Evolutionary conservation across 2,113 vertebrate genomes (phyloP).

Genomic region (Patagioenas fasciata): DNA sequence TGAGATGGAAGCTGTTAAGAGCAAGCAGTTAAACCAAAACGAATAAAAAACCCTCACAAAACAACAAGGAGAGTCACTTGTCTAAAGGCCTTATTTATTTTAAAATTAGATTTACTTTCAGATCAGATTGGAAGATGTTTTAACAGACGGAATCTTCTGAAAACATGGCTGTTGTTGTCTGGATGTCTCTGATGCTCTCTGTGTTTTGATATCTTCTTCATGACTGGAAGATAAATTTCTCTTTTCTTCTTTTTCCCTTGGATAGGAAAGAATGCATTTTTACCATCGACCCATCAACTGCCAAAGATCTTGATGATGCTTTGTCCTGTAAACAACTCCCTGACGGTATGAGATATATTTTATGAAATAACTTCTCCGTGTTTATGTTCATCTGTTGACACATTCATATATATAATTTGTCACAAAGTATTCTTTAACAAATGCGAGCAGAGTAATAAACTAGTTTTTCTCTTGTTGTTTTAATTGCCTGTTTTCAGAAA

Average conservation of each 20-base stretch:
- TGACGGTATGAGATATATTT: slow-evolving; percentile 78
- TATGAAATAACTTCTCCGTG: neutral
- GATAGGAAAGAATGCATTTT: slow-evolving; percentile 89
- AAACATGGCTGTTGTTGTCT: neutral
- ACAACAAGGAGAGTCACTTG: neutral
- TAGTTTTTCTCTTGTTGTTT: slow-evolving; percentile 1
- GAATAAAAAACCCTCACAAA: neutral
- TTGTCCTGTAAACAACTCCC: slow-evolving; percentile 85
- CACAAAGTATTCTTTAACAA: neutral
- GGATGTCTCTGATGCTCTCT: neutral
- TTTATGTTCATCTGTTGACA: slow-evolving; percentile 12
- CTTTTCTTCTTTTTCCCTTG: slow-evolving; percentile 68
- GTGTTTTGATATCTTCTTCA: neutral
- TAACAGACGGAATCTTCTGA: neutral
- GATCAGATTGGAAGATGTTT: neutral
- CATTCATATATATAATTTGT: neutral
- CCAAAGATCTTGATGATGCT: slow-evolving; percentile 89
- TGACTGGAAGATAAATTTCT: slow-evolving; percentile 54
- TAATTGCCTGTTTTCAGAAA: slow-evolving; percentile 45
- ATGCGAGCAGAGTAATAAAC: slow-evolving; percentile 6
- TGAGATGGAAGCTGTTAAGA: neutral
- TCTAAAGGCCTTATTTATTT: neutral
- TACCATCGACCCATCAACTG: slow-evolving; percentile 86
- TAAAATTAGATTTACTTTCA: neutral
- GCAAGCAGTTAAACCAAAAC: neutral